phyloP scores from a whole-genome alignment of 2,797 vertebrate species.

The Lindbergichthys nudifrons region DNA sequence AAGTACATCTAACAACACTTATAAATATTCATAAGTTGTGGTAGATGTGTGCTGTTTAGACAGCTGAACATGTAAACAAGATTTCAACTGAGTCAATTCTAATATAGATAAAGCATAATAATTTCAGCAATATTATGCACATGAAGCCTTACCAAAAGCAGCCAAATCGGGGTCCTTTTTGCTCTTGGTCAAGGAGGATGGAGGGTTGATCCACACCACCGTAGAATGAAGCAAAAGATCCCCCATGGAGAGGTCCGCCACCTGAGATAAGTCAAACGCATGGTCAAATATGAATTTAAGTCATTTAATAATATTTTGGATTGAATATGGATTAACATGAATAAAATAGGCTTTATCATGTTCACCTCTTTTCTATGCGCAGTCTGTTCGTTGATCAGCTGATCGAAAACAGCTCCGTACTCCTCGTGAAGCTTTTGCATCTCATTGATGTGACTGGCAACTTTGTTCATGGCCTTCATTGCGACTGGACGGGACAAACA shows the following conservation, averaged over 20 bases:
- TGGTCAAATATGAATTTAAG: not conserved
- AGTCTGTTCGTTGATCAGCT: constrained; percentile 95
- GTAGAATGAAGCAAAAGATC: constrained; percentile 92
- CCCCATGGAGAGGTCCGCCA: constrained; percentile 93
- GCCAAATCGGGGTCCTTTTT: constrained; percentile 95
- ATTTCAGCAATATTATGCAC: not conserved
- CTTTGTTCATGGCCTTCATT: constrained; percentile 98
- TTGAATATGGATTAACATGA: not conserved
- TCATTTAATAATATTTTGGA: not conserved
- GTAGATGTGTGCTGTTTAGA: not conserved
- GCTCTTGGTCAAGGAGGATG: constrained; percentile 90
- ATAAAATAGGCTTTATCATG: not conserved
- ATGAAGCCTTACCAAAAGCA: constrained; percentile 88
- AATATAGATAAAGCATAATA: not conserved
- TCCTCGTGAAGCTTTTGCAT: constrained; percentile 99
- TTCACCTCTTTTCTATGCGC: constrained; percentile 93
- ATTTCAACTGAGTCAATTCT: not conserved
- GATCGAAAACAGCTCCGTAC: constrained; percentile 96
- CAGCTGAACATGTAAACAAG: not conserved
- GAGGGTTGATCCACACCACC: constrained; percentile 94
- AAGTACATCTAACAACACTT: not conserved
- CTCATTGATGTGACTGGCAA: constrained; percentile 98
- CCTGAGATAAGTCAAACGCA: constrained; percentile 46
- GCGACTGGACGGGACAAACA: constrained; percentile 82
- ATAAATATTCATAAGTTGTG: no score